phyloP scores from a whole-genome alignment of 2,113 vertebrate genomes.

The Willisornis vidua region DNA sequence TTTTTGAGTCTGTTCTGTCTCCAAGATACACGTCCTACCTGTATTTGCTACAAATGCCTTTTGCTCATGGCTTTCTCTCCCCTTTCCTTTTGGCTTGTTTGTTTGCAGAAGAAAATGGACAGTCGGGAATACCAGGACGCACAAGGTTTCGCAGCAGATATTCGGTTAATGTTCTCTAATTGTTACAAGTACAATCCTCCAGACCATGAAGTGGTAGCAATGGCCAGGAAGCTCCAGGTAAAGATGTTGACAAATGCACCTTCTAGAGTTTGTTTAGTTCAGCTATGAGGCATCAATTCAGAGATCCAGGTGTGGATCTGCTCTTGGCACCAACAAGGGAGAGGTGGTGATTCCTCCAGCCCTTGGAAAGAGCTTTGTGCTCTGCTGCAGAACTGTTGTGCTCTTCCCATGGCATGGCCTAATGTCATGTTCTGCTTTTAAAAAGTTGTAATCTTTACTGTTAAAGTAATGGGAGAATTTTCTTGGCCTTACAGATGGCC shows the following conservation, averaged over 20 bases:
- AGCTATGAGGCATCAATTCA: neutral
- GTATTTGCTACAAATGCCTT: neutral
- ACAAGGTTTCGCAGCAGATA: slow-evolving; percentile 89
- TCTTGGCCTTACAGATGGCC: neutral
- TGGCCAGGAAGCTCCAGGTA: slow-evolving; percentile 95
- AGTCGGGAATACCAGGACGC: slow-evolving; percentile 88
- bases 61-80: slow-evolving; percentile 21
- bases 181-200: slow-evolving; percentile 99
- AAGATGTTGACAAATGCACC: neutral
- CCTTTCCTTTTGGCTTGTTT: slow-evolving; percentile 19
- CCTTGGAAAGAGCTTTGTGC: neutral
- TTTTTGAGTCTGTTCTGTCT: neutral
- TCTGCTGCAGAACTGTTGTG: neutral
- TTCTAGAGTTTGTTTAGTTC: neutral
- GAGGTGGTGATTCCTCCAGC: neutral
- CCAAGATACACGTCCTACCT: neutral
- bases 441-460: neutral
- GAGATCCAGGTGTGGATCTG: neutral
- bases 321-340: neutral
- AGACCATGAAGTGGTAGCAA: slow-evolving; percentile 88
- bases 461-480: neutral
- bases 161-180: slow-evolving; percentile 97
- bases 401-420: neutral
- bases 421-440: fast-evolving
- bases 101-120: slow-evolving; percentile 91